Conservation (phyloP, 2,113 vertebrate genomes). For the Megaleporinus macrocephalus region DNA sequence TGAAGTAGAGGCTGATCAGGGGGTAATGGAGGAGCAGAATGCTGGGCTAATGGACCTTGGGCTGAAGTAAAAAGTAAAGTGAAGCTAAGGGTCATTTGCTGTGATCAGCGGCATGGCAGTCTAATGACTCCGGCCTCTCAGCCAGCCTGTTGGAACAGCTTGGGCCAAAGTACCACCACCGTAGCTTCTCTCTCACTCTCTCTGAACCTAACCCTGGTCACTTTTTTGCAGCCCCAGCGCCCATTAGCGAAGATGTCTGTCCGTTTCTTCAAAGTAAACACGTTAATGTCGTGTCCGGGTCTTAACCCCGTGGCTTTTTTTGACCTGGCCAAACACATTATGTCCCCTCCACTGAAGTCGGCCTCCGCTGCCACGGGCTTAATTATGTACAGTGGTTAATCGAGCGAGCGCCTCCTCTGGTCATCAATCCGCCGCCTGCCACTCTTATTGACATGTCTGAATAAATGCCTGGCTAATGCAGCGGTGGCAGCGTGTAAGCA, state of each 20-base stretch:
- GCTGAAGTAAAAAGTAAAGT: slow-evolving; percentile 40
- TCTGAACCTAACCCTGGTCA: not conserved
- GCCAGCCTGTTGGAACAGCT: slow-evolving; percentile 6
- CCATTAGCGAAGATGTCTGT: slow-evolving; percentile 44
- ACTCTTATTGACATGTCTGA: slow-evolving; percentile 53
- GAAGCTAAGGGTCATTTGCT: slow-evolving; percentile 32
- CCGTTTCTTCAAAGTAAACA: slow-evolving; percentile 51
- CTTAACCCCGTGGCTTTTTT: slow-evolving; percentile 44
- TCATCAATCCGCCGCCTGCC: slow-evolving; percentile 44
- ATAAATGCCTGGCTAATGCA: slow-evolving; percentile 56
- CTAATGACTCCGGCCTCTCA: slow-evolving; percentile 37
- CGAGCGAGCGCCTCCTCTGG: slow-evolving; percentile 26
- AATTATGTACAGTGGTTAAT: slow-evolving; percentile 47
- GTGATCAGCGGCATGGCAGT: slow-evolving; percentile 28
- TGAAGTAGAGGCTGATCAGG: not conserved
- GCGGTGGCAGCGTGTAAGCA: slow-evolving; percentile 31
- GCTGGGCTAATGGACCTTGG: slow-evolving; percentile 41
- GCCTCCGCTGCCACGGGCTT: slow-evolving; percentile 45
- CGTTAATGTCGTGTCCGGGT: slow-evolving; percentile 39
- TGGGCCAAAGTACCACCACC: not conserved
- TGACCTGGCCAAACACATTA: slow-evolving; percentile 58
- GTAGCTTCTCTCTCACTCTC: not conserved
- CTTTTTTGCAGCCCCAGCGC: not conserved
- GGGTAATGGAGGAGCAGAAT: slow-evolving; percentile 33
- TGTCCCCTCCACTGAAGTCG: slow-evolving; percentile 12